Percentiles rank a stretch among this genome's conserved stretches.
Evolutionary conservation across 1,140 invertebrate species (phyloP).

Genomic region (Scaptomyza graminum): DNA sequence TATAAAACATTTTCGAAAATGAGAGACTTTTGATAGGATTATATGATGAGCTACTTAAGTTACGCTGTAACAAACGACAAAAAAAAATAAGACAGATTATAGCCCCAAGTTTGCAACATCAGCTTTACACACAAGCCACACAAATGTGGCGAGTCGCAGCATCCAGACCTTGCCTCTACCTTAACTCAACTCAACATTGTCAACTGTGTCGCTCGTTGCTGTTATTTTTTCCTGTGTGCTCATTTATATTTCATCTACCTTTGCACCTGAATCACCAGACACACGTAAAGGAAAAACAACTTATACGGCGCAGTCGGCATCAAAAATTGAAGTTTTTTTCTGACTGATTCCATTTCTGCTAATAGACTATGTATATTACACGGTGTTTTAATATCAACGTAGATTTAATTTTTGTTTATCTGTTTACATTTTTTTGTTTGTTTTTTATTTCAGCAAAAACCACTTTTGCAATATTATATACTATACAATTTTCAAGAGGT

Average conservation of each 20-base stretch:
- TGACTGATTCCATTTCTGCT: conserved; percentile 30
- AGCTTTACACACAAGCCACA: conserved; percentile 10
- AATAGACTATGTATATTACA: conserved; percentile 30
- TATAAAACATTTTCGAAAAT: conserved; percentile 36
- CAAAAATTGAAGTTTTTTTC: conserved; percentile 74
- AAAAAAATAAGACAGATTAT: conserved; percentile 18
- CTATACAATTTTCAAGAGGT: conserved; percentile 35
- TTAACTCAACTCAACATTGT: conserved; percentile 41
- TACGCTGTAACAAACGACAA: conserved; percentile 59
- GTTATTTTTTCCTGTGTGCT: conserved; percentile 41
- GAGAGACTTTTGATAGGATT: conserved; percentile 14
- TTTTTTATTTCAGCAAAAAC: background rate
- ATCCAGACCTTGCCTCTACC: conserved; percentile 34
- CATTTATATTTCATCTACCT: conserved; percentile 73
- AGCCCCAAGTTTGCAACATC: background rate
- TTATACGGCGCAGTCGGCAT: conserved; percentile 48
- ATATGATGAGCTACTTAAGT: conserved; percentile 11
- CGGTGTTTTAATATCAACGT: conserved; percentile 42
- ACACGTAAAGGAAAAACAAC: conserved; percentile 21
- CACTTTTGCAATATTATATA: conserved; percentile 17
- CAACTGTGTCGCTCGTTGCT: conserved; percentile 35
- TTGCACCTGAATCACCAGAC: conserved; percentile 69
- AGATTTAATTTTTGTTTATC: conserved; percentile 57
- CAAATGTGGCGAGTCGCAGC: conserved; percentile 44
- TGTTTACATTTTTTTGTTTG: background rate